Evolutionary conservation across 2,113 vertebrate genomes (phyloP), one percentile per base, ranked within the genome.

Genomic region (Camelus bactrianus): DNA sequence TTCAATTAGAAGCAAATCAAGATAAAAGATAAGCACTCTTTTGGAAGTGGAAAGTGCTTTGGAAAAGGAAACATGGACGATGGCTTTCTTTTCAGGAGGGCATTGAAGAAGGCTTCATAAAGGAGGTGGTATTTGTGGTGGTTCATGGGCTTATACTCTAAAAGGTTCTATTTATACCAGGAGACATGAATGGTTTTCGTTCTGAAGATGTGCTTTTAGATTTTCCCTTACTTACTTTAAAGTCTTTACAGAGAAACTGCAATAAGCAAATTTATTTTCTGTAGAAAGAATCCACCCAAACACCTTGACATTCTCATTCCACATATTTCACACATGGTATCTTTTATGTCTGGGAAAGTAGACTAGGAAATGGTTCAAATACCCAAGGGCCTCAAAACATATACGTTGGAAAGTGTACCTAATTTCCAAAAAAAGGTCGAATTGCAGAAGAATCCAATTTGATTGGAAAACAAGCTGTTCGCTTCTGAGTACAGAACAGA

Each of bases 391-490:
- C 91, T 91, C 86, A 89, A 96, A 95, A 96, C 81, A 91, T 96
- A 95, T 83, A 97, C 12, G 8, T 72, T 96, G 95, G 96, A 97
- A 96, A 96, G 86, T 79, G 11, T 89, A 93, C 84, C 72, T 97
- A 93, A 97, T 97, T 97, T 96, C 95, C 81, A 97, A 96, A 97
- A 93, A 93, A 80, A 94, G 93, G 94, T 94, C 17, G 0, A 91
- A 79, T 93, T 96, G 94, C 93, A 96, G 58, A 93, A 83, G 76
- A 96, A 42, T 19, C 52, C 8, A 12, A 76, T 91, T 56, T 97
- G 94, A 97, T 97, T 97, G 79, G 91, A 96, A 97, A 98, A 96
- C 95, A 97, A 96, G 97, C 95, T 96, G 96, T 85, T 95, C 73
- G 3, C 26, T 91, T 86, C 28, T 86, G 76, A 54, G 88, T 79